phyloP scores from a whole-genome alignment of 2,888 invertebrate genomes.

The Crioceris asparagi region DNA sequence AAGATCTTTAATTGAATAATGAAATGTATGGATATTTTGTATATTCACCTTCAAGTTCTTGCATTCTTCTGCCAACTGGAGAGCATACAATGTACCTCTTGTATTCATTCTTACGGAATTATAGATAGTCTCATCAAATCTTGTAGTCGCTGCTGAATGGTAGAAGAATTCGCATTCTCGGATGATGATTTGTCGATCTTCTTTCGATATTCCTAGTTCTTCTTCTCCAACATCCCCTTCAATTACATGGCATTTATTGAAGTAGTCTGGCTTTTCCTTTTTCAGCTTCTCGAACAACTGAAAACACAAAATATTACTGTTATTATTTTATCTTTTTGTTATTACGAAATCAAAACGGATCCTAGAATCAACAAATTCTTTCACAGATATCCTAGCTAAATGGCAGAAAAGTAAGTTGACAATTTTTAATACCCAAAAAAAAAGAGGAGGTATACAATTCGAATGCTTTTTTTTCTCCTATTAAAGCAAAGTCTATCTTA shows the following conservation, averaged over 20 bases:
- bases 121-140: conserved; percentile 55
- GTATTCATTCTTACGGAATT: conserved; percentile 55
- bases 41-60: conserved; percentile 37
- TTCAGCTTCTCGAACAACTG: conserved; percentile 70
- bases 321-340: not conserved
- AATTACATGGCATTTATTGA: conserved; percentile 45
- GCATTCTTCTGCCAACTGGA: conserved; percentile 29
- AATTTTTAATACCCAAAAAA: too few relatives aligned
- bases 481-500: too few relatives aligned
- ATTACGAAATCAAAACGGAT: too few relatives aligned
- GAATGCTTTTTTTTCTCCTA: too few relatives aligned
- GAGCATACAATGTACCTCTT: conserved; percentile 31
- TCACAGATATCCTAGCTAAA: too few relatives aligned
- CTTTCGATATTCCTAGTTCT: conserved; percentile 37
- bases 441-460: too few relatives aligned
- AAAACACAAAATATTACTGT: conserved; percentile 27
- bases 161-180: conserved; percentile 51
- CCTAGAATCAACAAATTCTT: too few relatives aligned
- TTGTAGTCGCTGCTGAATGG: conserved; percentile 64
- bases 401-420: too few relatives aligned
- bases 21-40: too few relatives aligned
- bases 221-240: conserved; percentile 41
- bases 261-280: conserved; percentile 41
- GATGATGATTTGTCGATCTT: conserved; percentile 39
- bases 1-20: too few relatives aligned